These are phyloP conservation scores for Spialia ferax DNA, from an alignment of 2,888 invertebrate genomes.

Conservation along the genomic window DNA sequence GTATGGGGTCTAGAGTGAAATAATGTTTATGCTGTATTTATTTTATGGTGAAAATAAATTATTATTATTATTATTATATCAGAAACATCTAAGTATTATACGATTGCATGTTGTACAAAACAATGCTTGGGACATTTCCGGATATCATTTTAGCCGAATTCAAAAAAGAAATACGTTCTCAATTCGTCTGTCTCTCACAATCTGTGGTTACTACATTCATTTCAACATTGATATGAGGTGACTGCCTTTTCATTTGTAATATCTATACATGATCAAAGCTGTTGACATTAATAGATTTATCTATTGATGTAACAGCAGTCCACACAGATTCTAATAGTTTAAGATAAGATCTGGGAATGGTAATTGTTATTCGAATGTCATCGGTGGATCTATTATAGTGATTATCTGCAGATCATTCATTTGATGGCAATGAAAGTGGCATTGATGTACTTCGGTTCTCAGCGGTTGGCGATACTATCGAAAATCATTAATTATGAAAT, in stretches of 20 bases:
- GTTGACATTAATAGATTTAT: conserved; percentile 9
- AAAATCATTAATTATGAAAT: background rate
- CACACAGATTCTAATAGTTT: background rate
- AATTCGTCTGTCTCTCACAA: no score
- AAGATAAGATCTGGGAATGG: conserved; percentile 1
- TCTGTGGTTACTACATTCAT: background rate
- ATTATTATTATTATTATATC: no score
- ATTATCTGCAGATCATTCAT: background rate
- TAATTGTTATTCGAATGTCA: background rate
- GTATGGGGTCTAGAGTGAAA: no score
- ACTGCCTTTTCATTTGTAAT: background rate
- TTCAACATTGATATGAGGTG: background rate
- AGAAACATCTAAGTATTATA: no score
- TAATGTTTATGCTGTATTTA: no score
- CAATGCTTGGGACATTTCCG: no score
- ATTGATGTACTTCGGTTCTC: background rate
- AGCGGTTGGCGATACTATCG: background rate
- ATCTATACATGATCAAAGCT: conserved; percentile 5
- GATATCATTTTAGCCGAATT: no score
- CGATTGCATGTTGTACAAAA: no score
- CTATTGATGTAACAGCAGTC: conserved; percentile 7
- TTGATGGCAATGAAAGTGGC: background rate
- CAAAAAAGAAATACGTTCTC: no score
- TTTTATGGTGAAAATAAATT: no score
- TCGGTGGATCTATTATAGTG: background rate